Base-by-base conservation (phyloP, 2,113 vertebrate genomes). In the Gobio gobio region DNA sequence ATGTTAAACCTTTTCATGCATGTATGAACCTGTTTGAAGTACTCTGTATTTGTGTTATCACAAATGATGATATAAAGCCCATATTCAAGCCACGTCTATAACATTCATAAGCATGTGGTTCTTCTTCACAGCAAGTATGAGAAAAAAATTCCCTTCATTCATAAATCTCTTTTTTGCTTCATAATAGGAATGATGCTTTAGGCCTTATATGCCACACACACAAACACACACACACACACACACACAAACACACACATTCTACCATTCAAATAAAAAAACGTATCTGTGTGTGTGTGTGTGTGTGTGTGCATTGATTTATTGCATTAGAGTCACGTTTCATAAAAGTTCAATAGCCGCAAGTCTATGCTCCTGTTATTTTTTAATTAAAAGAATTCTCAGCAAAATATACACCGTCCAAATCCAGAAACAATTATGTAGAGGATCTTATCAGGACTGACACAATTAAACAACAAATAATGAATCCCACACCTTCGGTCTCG, bases 381-480 rank as follows among this genome's bases (percentile, higher is more conserved):
- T 78, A 59, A 78, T 78, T 78, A 61, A 16, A 61, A 3, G 5
- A 24, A n/a, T 49, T 78, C 33, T 43, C 36, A n/a, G 51, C 10
- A 78, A 78, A 78, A 78, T 24, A 61, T 9, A 78, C 76, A 40
- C 20, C 12, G 20, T 40, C 18, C 33, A 8, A 24, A 43, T 78
- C 54, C 33, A 40, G 13, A 33, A 78, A 61, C 76, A 78, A 13
- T 78, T 43, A 78, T 61, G 76, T 59, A 12, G 5, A 40, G 0
- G 36, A 51, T 66, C 61, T 64, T 81, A 64, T 64, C n/a, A 49
- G 40, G 36, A 63, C 10, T 61, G 40, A 80, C 59, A 45, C 40
- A 64, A 63, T 26, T 66, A 66, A 66, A 66, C 14, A 81, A 66
- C 63, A 68, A 51, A 66, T 68, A 82, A 82, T 70, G 10, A 82